phyloP scores from a whole-genome alignment of 2,797 vertebrate species.

The Hemibagrus guttatus region DNA sequence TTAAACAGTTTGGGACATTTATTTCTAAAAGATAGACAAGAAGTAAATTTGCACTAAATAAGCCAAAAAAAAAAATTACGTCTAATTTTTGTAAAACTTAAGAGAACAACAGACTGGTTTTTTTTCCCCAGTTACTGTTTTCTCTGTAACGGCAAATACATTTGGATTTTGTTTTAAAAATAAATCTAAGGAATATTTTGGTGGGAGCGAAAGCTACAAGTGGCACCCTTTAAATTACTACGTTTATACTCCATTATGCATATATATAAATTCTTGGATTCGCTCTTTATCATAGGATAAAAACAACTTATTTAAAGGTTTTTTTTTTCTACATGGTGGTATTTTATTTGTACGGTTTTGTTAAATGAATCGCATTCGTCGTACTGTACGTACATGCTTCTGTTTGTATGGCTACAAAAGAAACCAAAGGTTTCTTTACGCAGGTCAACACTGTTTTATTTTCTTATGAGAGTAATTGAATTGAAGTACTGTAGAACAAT shows the following conservation, averaged over 20 bases:
- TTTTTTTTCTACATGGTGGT: conserved; percentile 42
- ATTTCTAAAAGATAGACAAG: neutral
- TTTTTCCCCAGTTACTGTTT: neutral
- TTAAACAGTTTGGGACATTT: too few relatives aligned
- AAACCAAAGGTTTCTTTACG: conserved; percentile 51
- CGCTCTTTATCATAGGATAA: conserved; percentile 47
- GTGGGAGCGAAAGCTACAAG: conserved; percentile 2
- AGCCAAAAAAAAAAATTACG: neutral
- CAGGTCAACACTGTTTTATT: conserved; percentile 48
- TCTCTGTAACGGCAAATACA: neutral
- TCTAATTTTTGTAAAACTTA: neutral
- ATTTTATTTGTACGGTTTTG: conserved; percentile 57
- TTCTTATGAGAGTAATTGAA: conserved; percentile 44
- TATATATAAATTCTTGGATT: conserved; percentile 4
- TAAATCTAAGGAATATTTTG: neutral
- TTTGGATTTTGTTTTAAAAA: neutral
- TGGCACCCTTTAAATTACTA: conserved; percentile 10
- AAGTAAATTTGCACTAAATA: neutral
- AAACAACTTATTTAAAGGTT: conserved; percentile 63
- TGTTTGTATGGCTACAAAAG: conserved; percentile 57
- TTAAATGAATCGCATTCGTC: conserved; percentile 53
- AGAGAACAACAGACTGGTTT: neutral
- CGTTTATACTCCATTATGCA: neutral
- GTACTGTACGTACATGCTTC: conserved; percentile 54
- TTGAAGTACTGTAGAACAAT: conserved; percentile 53